Base-by-base conservation (phyloP, 2,113 vertebrate genomes). In the Sakesphorus luctuosus region DNA sequence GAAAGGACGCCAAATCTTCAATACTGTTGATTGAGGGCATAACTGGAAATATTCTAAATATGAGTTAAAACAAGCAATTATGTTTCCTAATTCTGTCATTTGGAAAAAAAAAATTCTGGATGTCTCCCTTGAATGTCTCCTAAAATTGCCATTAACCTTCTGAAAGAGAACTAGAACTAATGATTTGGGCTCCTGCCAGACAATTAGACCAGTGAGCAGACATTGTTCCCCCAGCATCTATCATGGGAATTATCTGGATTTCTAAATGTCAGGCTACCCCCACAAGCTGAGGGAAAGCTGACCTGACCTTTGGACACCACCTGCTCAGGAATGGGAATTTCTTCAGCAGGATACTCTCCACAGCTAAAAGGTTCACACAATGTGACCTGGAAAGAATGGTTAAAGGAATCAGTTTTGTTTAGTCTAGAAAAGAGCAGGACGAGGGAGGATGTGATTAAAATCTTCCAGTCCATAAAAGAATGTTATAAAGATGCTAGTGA, bases 381-480 rank as follows among this genome's bases (percentile, higher is more conserved):
- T 92, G 49, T 94, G 95, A 96, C 96, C 92, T 95, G 94, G 79
- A 95, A 96, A 94, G 90, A 93, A 94, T 95, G 79, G 88, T 56
- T 92, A 74, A 96, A 95, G 76, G 72, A 94, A 71, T 96, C 94
- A 80, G 33, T 73, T 93, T 96, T 95, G 90, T 97, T 96, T 97
- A 93, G 96, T 97, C 94, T 94, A 90, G 79, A 77, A 78, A 94
- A 95, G 63, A 81, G 29, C 63, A 93, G 88, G 63, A 79, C 15
- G 79, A 92, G 72, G 75, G 86, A 93, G 92, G 90, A 93, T 88
- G 94, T 92, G 92, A 96, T 97, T 97, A 44, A 50, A 77, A 86
- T 92, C 86, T 97, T 92, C 83, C 72, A 93, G 88, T 58, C 85
- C 1, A 10, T 91, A 50, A 73, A 92, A 93, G 25, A 73, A 93